Evolutionary conservation across 2,113 vertebrate species (phyloP).

Genomic region (Oplegnathus fasciatus): DNA sequence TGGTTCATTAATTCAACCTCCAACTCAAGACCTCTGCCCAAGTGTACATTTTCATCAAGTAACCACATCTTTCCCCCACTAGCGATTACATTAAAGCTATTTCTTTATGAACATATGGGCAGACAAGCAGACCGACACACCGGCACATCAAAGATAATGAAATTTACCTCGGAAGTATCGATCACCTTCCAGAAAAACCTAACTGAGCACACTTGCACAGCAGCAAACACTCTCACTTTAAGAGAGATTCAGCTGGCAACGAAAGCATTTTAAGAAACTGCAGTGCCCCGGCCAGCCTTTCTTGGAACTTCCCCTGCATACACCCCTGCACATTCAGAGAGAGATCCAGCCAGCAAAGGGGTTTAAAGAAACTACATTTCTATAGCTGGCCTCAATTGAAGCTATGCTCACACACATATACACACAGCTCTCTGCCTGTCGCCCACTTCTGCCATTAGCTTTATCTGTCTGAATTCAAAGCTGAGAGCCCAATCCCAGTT

Average conservation of each 20-base stretch:
- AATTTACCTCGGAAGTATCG: background rate
- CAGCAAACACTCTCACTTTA: constrained; percentile 35
- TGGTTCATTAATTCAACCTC: too few relatives aligned
- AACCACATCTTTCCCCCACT: too few relatives aligned
- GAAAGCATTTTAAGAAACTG: constrained; percentile 54
- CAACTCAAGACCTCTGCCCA: too few relatives aligned
- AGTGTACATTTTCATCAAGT: too few relatives aligned
- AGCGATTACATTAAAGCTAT: background rate
- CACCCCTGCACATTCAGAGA: constrained; percentile 63
- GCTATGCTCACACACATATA: constrained; percentile 25
- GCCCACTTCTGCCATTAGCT: constrained; percentile 72
- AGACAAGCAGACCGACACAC: background rate
- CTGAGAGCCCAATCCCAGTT: constrained; percentile 62
- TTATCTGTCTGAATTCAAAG: constrained; percentile 74
- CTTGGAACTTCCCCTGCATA: constrained; percentile 66
- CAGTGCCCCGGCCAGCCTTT: constrained; percentile 58
- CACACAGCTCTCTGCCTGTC: constrained; percentile 56
- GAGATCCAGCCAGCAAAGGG: constrained; percentile 56
- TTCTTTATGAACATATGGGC: background rate
- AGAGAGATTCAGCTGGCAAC: constrained; percentile 46
- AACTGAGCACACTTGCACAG: constrained; percentile 5
- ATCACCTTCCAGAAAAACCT: constrained; percentile 4
- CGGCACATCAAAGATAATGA: background rate
- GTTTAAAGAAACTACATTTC: constrained; percentile 71
- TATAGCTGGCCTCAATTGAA: constrained; percentile 68